phyloP scores from a whole-genome alignment of 1,140 invertebrate genomes.

The Drosophila quadrilineata region DNA sequence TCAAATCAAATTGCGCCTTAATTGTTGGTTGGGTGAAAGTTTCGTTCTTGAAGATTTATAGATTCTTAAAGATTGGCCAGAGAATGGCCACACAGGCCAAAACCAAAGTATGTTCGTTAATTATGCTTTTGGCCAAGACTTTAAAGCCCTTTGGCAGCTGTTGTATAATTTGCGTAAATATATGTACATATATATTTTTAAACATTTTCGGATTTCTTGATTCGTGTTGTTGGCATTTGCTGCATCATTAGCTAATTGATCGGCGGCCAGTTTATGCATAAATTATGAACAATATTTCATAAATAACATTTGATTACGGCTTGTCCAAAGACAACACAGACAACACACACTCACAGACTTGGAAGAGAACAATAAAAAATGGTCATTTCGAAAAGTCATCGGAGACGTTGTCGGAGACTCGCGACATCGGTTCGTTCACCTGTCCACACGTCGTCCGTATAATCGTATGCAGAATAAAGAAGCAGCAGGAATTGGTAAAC shows the following conservation, averaged over 20 bases:
- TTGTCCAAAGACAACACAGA: conserved; percentile 25
- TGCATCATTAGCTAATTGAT: conserved; percentile 46
- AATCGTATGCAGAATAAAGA: conserved; percentile 56
- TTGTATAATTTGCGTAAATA: neutral
- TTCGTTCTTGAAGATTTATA: conserved; percentile 5
- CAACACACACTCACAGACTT: no score
- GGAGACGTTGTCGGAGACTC: neutral
- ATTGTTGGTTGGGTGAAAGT: conserved; percentile 60
- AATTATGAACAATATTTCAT: conserved; percentile 65
- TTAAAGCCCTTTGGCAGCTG: neutral
- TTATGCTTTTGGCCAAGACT: conserved; percentile 24
- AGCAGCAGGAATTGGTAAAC: conserved; percentile 13
- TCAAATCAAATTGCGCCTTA: conserved; percentile 41
- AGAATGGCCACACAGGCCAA: no score
- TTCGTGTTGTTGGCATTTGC: conserved; percentile 6
- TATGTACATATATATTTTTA: neutral
- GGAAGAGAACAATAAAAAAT: conserved; percentile 35
- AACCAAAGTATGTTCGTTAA: conserved; percentile 29
- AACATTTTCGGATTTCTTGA: neutral
- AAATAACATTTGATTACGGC: conserved; percentile 50
- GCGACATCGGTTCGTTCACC: conserved; percentile 22
- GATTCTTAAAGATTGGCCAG: neutral
- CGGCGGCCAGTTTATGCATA: conserved; percentile 41
- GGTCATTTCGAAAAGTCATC: conserved; percentile 66
- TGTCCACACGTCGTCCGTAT: conserved; percentile 16